phyloP scores from a whole-genome alignment of 1,140 invertebrate genomes.

The Micrasema longulum region DNA sequence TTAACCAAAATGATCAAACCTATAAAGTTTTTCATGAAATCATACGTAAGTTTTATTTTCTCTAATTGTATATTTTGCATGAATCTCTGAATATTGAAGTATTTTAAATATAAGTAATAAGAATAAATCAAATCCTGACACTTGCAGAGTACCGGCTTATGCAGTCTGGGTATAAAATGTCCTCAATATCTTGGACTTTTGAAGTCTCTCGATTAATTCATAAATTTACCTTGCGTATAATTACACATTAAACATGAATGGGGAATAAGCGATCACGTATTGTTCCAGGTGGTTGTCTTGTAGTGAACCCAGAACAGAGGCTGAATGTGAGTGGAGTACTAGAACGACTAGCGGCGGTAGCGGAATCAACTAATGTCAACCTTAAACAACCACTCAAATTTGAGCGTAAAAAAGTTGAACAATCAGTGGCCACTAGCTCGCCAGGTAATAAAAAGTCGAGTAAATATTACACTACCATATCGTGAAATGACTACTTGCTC shows the following conservation, averaged over 20 bases:
- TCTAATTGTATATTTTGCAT: not conserved
- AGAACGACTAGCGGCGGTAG: conserved; percentile 88
- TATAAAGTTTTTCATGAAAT: conserved; percentile 91
- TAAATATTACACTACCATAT: conserved; percentile 72
- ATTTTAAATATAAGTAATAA: too few relatives aligned
- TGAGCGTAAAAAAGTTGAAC: conserved; percentile 72
- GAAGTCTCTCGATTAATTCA: too few relatives aligned
- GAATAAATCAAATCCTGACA: too few relatives aligned
- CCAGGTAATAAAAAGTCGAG: conserved; percentile 71
- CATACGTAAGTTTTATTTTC: conserved; percentile 77
- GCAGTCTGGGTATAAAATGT: too few relatives aligned
- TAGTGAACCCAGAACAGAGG: conserved; percentile 83
- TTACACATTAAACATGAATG: too few relatives aligned
- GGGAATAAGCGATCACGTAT: not conserved
- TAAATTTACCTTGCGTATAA: too few relatives aligned
- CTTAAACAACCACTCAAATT: conserved; percentile 80
- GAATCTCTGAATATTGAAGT: not conserved
- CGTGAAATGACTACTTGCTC: conserved; percentile 57
- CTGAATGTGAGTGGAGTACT: conserved; percentile 82
- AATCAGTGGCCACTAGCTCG: conserved; percentile 70
- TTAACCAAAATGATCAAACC: conserved; percentile 83
- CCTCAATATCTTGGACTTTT: too few relatives aligned
- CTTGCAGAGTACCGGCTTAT: too few relatives aligned
- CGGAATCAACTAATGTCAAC: conserved; percentile 84
- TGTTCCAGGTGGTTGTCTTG: conserved; percentile 80